Evolutionary conservation across 2,797 vertebrate species (phyloP).

Genomic region (Notamacropus eugenii): DNA sequence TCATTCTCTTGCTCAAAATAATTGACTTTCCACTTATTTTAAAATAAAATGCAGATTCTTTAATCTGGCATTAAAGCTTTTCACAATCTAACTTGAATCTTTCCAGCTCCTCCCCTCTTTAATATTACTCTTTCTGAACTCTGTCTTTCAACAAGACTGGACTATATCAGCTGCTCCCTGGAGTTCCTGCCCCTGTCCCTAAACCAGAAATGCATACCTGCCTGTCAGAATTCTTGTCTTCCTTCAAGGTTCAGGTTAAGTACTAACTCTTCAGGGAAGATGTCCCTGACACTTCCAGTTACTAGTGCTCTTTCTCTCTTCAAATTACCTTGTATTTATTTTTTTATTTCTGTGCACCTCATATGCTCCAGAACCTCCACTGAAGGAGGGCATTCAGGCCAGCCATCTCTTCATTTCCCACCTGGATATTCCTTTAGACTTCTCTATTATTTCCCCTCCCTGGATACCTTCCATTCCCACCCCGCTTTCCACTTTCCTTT

Average conservation of each 20-base stretch:
- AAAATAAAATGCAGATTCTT: not conserved
- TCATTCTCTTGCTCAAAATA: not conserved
- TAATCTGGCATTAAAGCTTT: not conserved
- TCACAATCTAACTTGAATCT: too few species aligned
- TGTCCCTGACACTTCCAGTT: not conserved
- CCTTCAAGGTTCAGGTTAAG: not conserved
- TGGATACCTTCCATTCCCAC: not conserved
- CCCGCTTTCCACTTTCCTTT: not conserved
- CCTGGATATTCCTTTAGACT: not conserved
- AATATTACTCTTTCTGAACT: conserved; percentile 2
- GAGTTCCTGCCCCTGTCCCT: not conserved
- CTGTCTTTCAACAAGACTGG: not conserved
- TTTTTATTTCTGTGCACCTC: not conserved
- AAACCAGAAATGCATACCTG: not conserved
- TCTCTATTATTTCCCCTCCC: not conserved
- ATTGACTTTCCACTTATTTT: too few species aligned
- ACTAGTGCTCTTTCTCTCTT: not conserved
- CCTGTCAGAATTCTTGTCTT: not conserved
- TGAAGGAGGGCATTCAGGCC: not conserved
- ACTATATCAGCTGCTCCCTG: not conserved
- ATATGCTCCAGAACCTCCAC: not conserved
- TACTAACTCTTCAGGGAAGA: not conserved
- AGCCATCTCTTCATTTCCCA: not conserved
- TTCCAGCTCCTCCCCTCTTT: not conserved
- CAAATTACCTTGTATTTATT: not conserved